phyloP scores from a whole-genome alignment of 1,140 invertebrate species.

The Wiebesia pumilae region DNA sequence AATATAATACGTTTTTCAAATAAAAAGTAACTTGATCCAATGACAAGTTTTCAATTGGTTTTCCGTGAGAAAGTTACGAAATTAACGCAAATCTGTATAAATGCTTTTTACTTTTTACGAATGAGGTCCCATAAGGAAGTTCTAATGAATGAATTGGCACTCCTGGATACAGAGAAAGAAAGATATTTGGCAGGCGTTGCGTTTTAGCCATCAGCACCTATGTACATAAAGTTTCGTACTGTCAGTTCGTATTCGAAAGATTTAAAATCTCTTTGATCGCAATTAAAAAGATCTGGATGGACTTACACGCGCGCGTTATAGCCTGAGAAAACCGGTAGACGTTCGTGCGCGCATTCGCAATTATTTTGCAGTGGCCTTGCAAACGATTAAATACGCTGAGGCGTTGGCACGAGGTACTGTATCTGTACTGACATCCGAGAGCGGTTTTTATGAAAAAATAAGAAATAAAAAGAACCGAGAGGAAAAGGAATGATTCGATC shows the following conservation, averaged over 20 bases:
- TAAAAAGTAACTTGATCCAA: no score
- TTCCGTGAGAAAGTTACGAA: neutral
- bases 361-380: constrained; percentile 36
- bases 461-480: neutral
- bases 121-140: neutral
- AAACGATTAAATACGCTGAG: constrained; percentile 21
- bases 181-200: neutral
- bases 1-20: no score
- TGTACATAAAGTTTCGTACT: neutral
- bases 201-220: neutral
- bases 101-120: neutral
- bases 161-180: neutral
- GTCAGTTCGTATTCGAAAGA: neutral
- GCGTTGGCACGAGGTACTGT: neutral
- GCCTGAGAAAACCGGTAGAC: constrained; percentile 33
- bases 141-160: neutral
- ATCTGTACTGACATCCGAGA: neutral
- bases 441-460: constrained; percentile 8
- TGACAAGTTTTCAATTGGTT: neutral
- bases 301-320: neutral
- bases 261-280: constrained; percentile 33
- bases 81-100: neutral
- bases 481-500: neutral
- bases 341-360: constrained; percentile 11
- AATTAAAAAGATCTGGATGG: constrained; percentile 30